Base-by-base conservation (phyloP, 2,888 invertebrate genomes). In the Argyresthia albistria region DNA sequence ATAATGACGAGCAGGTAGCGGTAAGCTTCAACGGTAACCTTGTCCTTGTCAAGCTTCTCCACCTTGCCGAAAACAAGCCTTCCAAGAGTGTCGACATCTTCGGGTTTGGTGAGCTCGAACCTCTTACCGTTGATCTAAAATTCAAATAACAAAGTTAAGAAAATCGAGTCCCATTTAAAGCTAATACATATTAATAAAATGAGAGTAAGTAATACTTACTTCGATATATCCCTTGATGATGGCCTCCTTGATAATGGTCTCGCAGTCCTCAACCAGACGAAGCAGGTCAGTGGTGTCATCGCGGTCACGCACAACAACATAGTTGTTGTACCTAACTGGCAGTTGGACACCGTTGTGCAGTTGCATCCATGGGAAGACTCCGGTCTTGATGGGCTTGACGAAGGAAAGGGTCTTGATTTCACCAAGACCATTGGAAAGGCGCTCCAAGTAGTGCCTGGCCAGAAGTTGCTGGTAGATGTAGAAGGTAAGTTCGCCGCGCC, bases 391-490 rank as follows among this genome's bases (percentile, higher is more conserved):
- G 4, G 80, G 74, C 46, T 71, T 77, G 59, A 80, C 55, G 76
- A 78, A 89, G 16, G 86, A 77, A 35, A 90, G 71, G 12, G 84
- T 75, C 43, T 66, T 68, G 46, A 89, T 76, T 9, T 65, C 66
- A 39, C 86, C 88, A 36, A 90, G 61, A 43, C 80, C 86, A 54
- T 89, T 88, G 6, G 89, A 83, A 1, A 89, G 63, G 58, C 90
- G 86, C 57, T 90, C 89, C 52, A 90, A 59, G 60, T 88, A 82
- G 66, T 89, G 89, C 56, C 91, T 89, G 48, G 93, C 93, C 54
- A 92, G 70, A 10, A 93, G 80, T 69, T 92, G 91, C 66, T 93
- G 92, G 72, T 91, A 90, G 63, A 88, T 86, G 71, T 89, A 90
- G 58, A 89, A 72, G 60, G 88, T 91, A 4, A 89, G 69, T 66